These are phyloP conservation scores for Crepidodera aurea DNA, from an alignment of 2,888 invertebrate genomes.

Conservation along the genomic window DNA sequence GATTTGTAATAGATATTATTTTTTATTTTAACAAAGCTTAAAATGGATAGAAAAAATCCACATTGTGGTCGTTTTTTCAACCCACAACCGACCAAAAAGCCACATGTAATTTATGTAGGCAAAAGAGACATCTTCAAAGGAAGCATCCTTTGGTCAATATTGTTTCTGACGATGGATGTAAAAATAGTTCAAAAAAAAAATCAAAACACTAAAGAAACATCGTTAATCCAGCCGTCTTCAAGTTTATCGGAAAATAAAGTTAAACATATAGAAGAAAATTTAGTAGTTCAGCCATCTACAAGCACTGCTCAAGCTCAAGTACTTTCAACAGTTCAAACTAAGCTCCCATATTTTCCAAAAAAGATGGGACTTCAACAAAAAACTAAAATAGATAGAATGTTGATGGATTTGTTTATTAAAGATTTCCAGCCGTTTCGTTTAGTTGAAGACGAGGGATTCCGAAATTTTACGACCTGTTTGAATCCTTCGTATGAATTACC, in stretches of 20 bases:
- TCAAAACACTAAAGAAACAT: neutral
- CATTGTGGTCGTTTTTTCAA: neutral
- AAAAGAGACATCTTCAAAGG: constrained; percentile 22
- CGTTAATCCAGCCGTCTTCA: constrained; percentile 2
- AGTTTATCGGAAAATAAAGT: neutral
- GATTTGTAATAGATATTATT: no score
- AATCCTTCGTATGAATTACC: constrained; percentile 32
- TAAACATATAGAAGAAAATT: constrained; percentile 6
- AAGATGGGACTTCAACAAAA: neutral
- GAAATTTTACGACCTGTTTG: constrained; percentile 22
- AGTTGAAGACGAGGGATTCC: constrained; percentile 33
- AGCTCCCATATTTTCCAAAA: constrained; percentile 8
- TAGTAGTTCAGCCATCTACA: constrained; percentile 2
- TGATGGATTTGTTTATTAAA: constrained; percentile 8
- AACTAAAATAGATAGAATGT: constrained; percentile 1
- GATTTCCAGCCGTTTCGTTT: constrained; percentile 32
- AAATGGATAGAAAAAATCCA: no score
- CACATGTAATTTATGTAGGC: constrained; percentile 19
- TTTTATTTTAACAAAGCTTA: no score
- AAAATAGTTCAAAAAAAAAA: neutral
- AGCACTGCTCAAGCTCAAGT: neutral
- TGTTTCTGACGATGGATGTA: neutral
- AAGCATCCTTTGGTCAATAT: constrained; percentile 10
- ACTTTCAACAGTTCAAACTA: constrained; percentile 1
- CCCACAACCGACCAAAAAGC: constrained; percentile 7